Evolutionary conservation across 2,797 vertebrate species (phyloP), one percentile per base, ranked within the genome.

Genomic region (Neosilurus hyrtlii): DNA sequence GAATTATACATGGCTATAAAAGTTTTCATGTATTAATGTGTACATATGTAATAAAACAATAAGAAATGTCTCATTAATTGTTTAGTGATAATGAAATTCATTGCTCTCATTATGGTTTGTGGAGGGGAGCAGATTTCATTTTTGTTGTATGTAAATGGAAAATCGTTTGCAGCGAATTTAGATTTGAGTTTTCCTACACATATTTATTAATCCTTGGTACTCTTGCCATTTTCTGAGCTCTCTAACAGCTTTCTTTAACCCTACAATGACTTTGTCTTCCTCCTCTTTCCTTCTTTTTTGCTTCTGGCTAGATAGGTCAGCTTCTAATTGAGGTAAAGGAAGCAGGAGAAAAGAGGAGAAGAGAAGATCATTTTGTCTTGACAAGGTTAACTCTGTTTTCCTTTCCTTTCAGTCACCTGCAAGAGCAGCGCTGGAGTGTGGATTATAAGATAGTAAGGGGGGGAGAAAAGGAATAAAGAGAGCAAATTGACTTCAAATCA

Each of bases 381-480:
- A 92, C 92, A 93, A 93, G 92, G 92, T 93, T 94, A 93, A 94
- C 92, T 93, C 91, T 91, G 90, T 92, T 93, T 93, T 92, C 90
- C 89, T 90, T 83, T 74, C 87, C 86, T 91, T 79, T 83, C 87
- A 83, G 83, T 92, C 90, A 92, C 89, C 89, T 91, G 88, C 81
- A 81, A 86, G 9, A 57, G 35, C 9, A 14, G 26, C 90, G 93
- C 91, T 91, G 24, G 52, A 14, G 22, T 68, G 43, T 37, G 72
- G 77, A 82, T 72, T 35, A 15, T 14, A 16, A 56, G 15, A n/a
- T n/a, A n/a, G n/a, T 30, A 63, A 63, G 63, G 10, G 22, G 15
- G 54, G 12, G 59, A 85, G 66, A 14, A 6, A 9, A 22, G 3
- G 20, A 22, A 68, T 22, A 1, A 22, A 68, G 22, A 49, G 67